These are phyloP conservation scores for Cataglyphis hispanica DNA, from an alignment of 1,140 invertebrate species.

Conservation along the genomic window DNA sequence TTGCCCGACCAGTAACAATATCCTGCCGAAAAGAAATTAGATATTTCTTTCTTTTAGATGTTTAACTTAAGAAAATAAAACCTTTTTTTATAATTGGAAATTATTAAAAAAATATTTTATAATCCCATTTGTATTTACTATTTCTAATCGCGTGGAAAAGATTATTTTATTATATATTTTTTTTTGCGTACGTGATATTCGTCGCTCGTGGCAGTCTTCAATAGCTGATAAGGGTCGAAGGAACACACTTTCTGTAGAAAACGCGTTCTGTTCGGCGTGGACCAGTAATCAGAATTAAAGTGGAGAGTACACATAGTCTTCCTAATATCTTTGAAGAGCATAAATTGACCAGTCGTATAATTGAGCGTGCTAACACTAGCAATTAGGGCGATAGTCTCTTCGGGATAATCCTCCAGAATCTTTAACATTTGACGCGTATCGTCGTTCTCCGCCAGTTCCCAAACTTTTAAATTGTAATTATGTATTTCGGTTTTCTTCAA, in stretches of 20 bases:
- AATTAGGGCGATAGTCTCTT: conserved; percentile 78
- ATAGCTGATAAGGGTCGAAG: conserved; percentile 80
- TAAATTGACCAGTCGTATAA: conserved; percentile 35
- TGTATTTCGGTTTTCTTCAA: conserved; percentile 67
- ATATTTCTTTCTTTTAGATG: background rate
- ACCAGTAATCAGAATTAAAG: conserved; percentile 78
- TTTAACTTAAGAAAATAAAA: background rate
- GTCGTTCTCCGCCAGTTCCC: conserved; percentile 78
- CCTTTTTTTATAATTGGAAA: background rate
- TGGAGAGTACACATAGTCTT: conserved; percentile 75
- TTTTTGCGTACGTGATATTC: conserved; percentile 77
- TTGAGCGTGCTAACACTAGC: conserved; percentile 73
- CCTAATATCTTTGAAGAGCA: conserved; percentile 72
- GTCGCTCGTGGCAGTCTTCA: conserved; percentile 78
- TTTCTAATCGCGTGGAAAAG: background rate
- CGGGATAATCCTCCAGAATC: conserved; percentile 78
- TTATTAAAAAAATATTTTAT: background rate
- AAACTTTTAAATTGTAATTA: conserved; percentile 73
- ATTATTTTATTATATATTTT: conserved; percentile 1
- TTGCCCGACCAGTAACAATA: conserved; percentile 11
- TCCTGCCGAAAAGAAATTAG: conserved; percentile 54
- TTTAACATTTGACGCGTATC: conserved; percentile 79
- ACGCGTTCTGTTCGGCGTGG: conserved; percentile 63
- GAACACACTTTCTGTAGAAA: conserved; percentile 80
- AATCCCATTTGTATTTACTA: too few species aligned